These are phyloP conservation scores for Arctopsyche grandis DNA, from an alignment of 1,140 invertebrate species.

Conservation along the genomic window DNA sequence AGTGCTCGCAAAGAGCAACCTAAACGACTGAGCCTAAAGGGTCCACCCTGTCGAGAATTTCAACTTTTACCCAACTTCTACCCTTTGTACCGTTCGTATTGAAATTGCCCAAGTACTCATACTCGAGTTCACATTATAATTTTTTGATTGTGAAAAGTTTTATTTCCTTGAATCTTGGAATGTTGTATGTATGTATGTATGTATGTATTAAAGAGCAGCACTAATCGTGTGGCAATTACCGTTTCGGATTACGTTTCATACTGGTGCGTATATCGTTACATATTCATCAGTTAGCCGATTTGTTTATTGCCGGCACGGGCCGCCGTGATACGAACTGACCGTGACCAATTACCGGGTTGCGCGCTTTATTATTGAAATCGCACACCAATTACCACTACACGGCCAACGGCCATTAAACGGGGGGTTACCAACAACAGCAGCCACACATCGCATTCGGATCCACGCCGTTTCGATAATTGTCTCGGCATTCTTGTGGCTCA, in stretches of 20 bases:
- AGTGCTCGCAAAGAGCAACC: no score
- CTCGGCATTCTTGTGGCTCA: neutral
- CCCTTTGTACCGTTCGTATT: no score
- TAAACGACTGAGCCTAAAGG: no score
- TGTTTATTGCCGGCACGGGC: slow-evolving; percentile 37
- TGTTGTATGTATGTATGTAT: no score
- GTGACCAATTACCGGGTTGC: slow-evolving; percentile 48
- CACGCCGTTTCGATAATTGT: neutral
- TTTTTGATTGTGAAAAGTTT: no score
- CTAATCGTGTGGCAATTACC: no score
- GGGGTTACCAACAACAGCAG: neutral
- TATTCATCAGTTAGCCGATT: slow-evolving; percentile 36
- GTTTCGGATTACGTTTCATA: neutral
- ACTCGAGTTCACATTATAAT: no score
- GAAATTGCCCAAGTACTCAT: no score
- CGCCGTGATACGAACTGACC: slow-evolving; percentile 36
- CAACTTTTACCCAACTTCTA: no score
- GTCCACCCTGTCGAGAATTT: no score
- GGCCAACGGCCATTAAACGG: neutral
- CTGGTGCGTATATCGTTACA: slow-evolving; percentile 7
- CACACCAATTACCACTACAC: neutral
- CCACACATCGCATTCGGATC: neutral
- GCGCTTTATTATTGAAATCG: slow-evolving; percentile 43
- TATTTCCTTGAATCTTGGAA: no score
- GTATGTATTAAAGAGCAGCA: no score